These are phyloP conservation scores for Phortica okadai DNA, from an alignment of 2,888 invertebrate species.

Conservation along the genomic window DNA sequence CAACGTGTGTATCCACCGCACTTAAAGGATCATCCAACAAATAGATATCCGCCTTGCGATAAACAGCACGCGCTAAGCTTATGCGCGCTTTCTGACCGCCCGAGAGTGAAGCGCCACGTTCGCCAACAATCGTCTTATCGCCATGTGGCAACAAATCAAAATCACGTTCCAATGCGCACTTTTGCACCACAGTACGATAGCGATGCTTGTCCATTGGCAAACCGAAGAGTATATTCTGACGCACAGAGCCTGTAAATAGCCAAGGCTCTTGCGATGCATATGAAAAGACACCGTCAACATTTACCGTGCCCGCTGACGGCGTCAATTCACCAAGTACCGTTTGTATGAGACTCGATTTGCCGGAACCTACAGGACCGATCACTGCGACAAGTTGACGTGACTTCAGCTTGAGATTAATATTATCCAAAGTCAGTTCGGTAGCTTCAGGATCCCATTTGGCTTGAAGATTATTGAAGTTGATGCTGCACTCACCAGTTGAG, in stretches of 20 bases:
- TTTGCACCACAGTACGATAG: constrained; percentile 78
- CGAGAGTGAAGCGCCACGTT: constrained; percentile 89
- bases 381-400: constrained; percentile 82
- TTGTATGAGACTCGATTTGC: constrained; percentile 80
- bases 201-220: constrained; percentile 80
- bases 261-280: constrained; percentile 92
- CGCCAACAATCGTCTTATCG: constrained; percentile 84
- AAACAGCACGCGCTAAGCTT: constrained; percentile 90
- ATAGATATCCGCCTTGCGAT: constrained; percentile 90
- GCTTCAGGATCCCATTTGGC: constrained; percentile 83
- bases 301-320: constrained; percentile 77
- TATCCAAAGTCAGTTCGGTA: constrained; percentile 81
- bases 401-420: constrained; percentile 81
- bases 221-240: constrained; percentile 81
- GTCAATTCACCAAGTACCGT: constrained; percentile 79
- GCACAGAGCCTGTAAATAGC: constrained; percentile 84
- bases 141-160: constrained; percentile 79
- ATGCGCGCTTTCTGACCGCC: constrained; percentile 94
- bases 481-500: constrained; percentile 44
- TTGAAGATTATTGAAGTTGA: constrained; percentile 80
- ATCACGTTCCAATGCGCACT: constrained; percentile 78
- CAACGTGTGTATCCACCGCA: constrained; percentile 94
- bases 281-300: constrained; percentile 80
- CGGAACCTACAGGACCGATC: constrained; percentile 85
- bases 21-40: constrained; percentile 93